Base-by-base conservation (phyloP, 2,888 invertebrate genomes). In the Subacronicta megacephala region DNA sequence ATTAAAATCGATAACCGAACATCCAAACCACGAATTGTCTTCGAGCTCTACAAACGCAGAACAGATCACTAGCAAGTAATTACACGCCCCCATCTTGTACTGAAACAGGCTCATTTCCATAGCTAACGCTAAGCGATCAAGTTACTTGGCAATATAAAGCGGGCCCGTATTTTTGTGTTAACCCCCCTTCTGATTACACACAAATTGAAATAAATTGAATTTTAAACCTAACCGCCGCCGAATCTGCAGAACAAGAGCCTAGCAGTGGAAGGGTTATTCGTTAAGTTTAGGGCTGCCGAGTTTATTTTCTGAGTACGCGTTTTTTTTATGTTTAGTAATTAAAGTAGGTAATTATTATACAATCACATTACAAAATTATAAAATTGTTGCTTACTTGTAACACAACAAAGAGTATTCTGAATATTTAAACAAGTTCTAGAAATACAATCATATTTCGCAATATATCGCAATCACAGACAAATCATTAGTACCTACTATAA, bases 151-250 rank as follows among this genome's bases (percentile, higher is more conserved):
- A 83, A 85, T 86, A 86, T 82, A 86, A 81, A 81, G 83, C 80
- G 69, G 70, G 73, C 77, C 80, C 87, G 88, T 92, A 92, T 93
- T 93, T 93, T 93, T 91, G 88, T 85, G 80, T 85, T 87, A 85
- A 82, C 85, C 90, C 85, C 84, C 82, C 81, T 80, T n/a, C 85
- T 92, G 93, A 93, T 93, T 94, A 91, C 90, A 85, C 84, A 84
- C 89, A 93, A 94, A 94, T 93, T 93, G 94, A 90, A 88, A 94
- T 89, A 93, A 94, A 93, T 93, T 93, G 93, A 91, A 93, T 93
- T 92, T 93, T 89, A 92, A 93, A 92, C 88, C 92, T 84, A 84
- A 84, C 89, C 82, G 80, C 83, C 76, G 83, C 82, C 82, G 83
- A 81, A 81, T 83, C 77, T 80, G 78, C 73, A 73, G 73, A 81